phyloP scores from a whole-genome alignment of 2,797 vertebrate species.

The Natrix natrix region DNA sequence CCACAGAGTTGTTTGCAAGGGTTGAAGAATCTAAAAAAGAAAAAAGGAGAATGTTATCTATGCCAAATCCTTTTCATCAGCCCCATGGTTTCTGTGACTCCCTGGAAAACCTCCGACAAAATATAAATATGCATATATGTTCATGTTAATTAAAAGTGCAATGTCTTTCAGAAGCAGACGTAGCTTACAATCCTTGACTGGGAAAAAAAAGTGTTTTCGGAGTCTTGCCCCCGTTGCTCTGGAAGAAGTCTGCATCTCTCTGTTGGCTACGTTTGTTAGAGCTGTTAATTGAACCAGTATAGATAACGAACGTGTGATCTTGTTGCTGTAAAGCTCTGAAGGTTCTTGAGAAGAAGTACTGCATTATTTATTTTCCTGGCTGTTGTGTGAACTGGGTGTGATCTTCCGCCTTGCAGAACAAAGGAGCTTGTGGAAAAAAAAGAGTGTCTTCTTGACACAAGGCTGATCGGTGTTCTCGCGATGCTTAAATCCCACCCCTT shows the following conservation, averaged over 20 bases:
- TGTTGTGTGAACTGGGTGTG: not conserved
- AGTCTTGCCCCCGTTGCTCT: not conserved
- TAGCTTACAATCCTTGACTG: not conserved
- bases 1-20: not conserved
- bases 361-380: not conserved
- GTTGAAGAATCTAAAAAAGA: not conserved
- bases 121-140: constrained; percentile 34
- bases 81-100: constrained; percentile 24
- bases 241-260: not conserved
- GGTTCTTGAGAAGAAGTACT: not conserved
- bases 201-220: fast-evolving
- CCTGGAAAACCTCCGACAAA: constrained; percentile 25
- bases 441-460: not conserved
- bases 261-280: constrained; percentile 35
- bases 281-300: constrained; percentile 37
- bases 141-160: constrained; percentile 45
- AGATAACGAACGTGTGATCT: constrained; percentile 2
- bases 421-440: not conserved
- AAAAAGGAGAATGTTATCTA: not conserved
- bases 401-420: not conserved
- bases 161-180: not conserved
- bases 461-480: not conserved
- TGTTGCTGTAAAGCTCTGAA: not conserved
- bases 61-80: not conserved
- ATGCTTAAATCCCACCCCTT: not conserved